phyloP scores from a whole-genome alignment of 2,113 vertebrate species.

The Myiopsitta monachus region DNA sequence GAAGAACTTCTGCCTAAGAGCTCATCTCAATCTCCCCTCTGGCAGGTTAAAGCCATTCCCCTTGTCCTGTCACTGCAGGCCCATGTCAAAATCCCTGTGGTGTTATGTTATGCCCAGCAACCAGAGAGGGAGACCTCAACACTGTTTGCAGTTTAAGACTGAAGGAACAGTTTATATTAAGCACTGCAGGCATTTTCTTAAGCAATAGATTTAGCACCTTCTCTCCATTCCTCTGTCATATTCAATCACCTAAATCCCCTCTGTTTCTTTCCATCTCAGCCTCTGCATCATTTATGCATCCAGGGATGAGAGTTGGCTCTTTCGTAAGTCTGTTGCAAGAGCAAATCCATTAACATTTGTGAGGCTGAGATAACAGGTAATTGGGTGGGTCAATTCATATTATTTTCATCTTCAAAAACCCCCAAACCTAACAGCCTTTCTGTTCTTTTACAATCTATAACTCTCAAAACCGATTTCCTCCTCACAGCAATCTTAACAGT shows the following conservation, averaged over 20 bases:
- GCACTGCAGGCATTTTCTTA: neutral
- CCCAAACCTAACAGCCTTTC: neutral
- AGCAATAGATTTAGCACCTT: neutral
- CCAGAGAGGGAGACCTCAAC: neutral
- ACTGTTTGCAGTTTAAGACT: neutral
- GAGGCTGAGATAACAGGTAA: conserved; percentile 16
- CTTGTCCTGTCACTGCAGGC: neutral
- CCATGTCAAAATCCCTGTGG: neutral
- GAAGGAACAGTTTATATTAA: neutral
- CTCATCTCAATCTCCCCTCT: neutral
- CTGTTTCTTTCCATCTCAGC: neutral
- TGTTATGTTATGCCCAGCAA: neutral
- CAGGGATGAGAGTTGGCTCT: neutral
- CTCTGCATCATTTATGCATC: neutral
- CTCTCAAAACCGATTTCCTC: neutral
- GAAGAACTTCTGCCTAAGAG: neutral
- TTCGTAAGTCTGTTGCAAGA: accelerated
- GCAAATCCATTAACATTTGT: neutral
- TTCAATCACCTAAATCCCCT: neutral
- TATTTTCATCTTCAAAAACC: neutral
- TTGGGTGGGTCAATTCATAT: conserved; percentile 16
- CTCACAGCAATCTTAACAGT: neutral
- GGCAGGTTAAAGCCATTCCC: neutral
- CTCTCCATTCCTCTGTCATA: neutral
- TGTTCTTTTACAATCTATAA: conserved; percentile 2